phyloP scores from a whole-genome alignment of 2,113 vertebrate genomes.

The Otocyon megalotis region DNA sequence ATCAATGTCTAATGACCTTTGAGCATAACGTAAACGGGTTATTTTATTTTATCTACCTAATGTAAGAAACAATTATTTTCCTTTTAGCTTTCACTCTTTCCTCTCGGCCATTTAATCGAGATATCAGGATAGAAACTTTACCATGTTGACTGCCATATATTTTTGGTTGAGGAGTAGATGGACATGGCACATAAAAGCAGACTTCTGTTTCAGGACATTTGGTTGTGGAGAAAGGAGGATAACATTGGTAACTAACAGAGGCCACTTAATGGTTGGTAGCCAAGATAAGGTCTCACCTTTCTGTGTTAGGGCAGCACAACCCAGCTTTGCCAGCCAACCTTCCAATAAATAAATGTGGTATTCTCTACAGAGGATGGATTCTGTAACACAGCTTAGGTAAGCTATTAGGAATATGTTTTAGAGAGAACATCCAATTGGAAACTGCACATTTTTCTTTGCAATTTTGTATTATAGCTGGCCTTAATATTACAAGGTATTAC shows the following conservation, averaged over 20 bases:
- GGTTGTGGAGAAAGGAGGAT: not conserved
- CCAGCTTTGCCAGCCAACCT: not conserved
- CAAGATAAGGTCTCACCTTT: not conserved
- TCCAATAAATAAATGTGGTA: not conserved
- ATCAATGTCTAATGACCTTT: not conserved
- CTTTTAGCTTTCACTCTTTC: not conserved
- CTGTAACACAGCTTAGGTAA: not conserved
- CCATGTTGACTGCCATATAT: not conserved
- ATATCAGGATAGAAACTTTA: not conserved
- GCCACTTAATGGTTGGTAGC: not conserved
- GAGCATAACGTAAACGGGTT: not conserved
- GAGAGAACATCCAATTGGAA: not conserved
- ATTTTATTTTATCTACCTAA: not conserved
- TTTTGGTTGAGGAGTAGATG: not conserved
- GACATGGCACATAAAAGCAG: not conserved
- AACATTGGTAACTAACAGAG: not conserved
- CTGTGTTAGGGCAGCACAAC: not conserved
- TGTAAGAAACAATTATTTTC: not conserved
- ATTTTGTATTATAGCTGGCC: not conserved
- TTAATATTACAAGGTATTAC: not conserved
- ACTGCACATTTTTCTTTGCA: not conserved
- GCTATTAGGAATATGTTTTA: not conserved
- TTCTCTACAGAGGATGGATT: not conserved
- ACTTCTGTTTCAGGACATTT: not conserved
- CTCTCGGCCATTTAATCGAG: not conserved